phyloP scores from a whole-genome alignment of 2,797 vertebrate species.

The Ctenochaetus hawaiiensis region DNA sequence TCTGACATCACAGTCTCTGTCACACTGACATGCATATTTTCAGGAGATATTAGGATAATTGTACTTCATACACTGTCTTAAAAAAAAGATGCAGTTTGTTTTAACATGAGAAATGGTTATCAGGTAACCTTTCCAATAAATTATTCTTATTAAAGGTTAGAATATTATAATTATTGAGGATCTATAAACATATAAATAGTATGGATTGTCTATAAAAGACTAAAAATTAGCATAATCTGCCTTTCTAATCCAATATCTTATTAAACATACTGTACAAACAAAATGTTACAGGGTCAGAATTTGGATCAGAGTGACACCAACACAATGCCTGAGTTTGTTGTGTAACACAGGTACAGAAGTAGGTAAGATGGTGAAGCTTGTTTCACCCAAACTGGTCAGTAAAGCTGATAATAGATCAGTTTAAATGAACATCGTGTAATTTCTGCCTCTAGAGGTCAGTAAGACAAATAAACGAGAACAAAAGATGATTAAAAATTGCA shows the following conservation, averaged over 20 bases:
- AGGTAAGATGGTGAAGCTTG: neutral
- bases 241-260: neutral
- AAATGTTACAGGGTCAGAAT: too few relatives aligned
- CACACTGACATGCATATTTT: slow-evolving; percentile 10
- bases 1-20: slow-evolving; percentile 6
- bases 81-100: too few relatives aligned
- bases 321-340: neutral
- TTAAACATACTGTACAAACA: too few relatives aligned
- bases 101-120: neutral
- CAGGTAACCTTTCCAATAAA: neutral
- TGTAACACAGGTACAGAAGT: neutral
- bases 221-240: neutral
- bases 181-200: neutral
- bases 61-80: neutral
- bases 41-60: neutral
- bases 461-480: neutral
- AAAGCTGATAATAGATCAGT: neutral
- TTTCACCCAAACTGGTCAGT: neutral
- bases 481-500: too few relatives aligned
- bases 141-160: neutral
- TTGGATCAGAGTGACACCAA: too few relatives aligned
- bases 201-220: neutral
- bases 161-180: neutral
- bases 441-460: neutral
- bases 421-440: too few relatives aligned